phyloP scores from a whole-genome alignment of 2,797 vertebrate genomes.

The Amazona finschi region DNA sequence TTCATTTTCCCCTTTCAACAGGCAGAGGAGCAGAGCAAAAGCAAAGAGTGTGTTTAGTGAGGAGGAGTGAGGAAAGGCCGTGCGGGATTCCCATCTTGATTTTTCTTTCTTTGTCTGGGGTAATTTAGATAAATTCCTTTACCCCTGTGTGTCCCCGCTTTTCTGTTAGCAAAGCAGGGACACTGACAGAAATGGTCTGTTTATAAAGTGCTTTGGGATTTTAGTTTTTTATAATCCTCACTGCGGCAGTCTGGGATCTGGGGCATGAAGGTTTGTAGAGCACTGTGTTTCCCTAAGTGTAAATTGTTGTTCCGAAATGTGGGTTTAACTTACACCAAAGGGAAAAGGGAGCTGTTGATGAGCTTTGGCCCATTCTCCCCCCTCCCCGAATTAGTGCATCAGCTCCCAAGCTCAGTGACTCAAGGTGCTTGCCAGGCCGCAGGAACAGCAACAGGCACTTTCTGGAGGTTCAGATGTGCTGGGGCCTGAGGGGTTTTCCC shows the following conservation, averaged over 20 bases:
- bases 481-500: fast-evolving
- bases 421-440: not conserved
- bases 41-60: fast-evolving
- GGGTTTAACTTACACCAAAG: not conserved
- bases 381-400: too few relatives aligned
- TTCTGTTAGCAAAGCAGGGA: not conserved
- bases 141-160: not conserved
- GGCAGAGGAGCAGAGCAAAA: not conserved
- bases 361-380: not conserved
- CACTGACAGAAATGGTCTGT: not conserved
- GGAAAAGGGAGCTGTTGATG: not conserved
- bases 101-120: not conserved
- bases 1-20: not conserved
- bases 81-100: fast-evolving
- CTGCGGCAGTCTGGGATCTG: not conserved
- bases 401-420: not conserved
- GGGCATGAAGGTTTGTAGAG: not conserved
- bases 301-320: not conserved
- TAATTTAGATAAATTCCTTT: not conserved
- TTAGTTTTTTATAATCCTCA: not conserved
- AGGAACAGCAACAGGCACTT: too few relatives aligned
- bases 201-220: not conserved
- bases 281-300: not conserved
- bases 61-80: not conserved
- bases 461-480: fast-evolving